Base-by-base conservation (phyloP, 1,140 invertebrate genomes). In the Drosophila novamexicana region DNA sequence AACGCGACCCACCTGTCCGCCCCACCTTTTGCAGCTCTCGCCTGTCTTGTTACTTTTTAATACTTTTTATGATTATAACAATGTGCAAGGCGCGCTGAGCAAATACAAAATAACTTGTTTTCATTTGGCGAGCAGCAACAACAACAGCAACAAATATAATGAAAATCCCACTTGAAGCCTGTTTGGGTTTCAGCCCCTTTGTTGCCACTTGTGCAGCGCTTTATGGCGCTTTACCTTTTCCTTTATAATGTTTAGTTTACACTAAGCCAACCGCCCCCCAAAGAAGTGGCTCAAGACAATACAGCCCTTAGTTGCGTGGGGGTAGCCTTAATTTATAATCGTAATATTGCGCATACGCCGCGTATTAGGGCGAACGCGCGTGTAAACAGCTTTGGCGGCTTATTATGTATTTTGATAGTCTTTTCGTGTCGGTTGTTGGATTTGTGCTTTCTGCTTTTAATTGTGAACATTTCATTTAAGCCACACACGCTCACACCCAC, bases 381-480 rank as follows among this genome's bases (percentile, higher is more conserved):
- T 71, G 69, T 47, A 72, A 66, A 62, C 79, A 72, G 36, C 69
- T 40, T 45, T 32, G n/a, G 44, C 50, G 10, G 70, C 79, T 82
- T 77, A 77, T 67, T 74, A 67, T 62, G 66, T 72, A 63, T 79
- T 61, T 75, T 82, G 83, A 83, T 86, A 86, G 83, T 86, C 83
- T 86, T 86, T 86, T 88, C 83, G 83, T 86, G 79, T 82, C 69
- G 75, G 53, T 76, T 65, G 75, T 76, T 79, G 81, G 71, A 74
- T 74, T 80, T 71, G 47, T 64, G 74, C 77, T 79, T 64, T 57
- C 81, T 81, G 75, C 82, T 76, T 86, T 88, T 88, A 88, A 88
- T 88, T 88, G 83, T 88, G 89, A 88, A 88, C 83, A 89, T 88
- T 88, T 88, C 84, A 88, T 88, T 88, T 88, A 89, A 89, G 84